Evolutionary conservation across 2,113 vertebrate species (phyloP), one percentile per base, ranked within the genome.

Genomic region (Regulus satrapa): DNA sequence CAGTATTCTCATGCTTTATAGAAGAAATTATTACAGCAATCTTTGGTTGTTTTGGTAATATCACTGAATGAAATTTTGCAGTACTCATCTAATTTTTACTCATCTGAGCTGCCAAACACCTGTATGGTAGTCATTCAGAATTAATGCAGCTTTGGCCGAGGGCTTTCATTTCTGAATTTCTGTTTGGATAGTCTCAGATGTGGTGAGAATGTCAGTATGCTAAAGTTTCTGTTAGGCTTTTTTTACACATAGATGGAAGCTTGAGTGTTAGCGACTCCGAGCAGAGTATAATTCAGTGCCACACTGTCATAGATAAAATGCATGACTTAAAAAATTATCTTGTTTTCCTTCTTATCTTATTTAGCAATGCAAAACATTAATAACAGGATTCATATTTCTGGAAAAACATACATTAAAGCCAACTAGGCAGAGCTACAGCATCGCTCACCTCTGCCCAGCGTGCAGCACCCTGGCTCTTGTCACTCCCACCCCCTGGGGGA

Each of bases 401-500:
- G 10, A 36, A 63, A 72, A 94, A 77, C 8, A 21, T 26, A 16
- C 9, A 12, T 41, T 59, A 40, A 67, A 85, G 17, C 11, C 34
- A 46, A 12, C 2, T 14, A 91, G 25, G 28, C 23, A 78, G 51
- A 83, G 49, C 8, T 43, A 18, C 2, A 54, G 56, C 6, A 2
- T 68, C 72, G 26, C 46, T 61, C 14, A 74, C 52, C 48, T 62
- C 49, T 43, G 36, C 21, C 49, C 14, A 2, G 26, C 45, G 38
- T 0, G 0, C n/a, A 69, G 63, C 0, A 3, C 9, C 41, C 49
- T 79, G 40, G 18, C 16, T 82, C 56, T 32, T 43, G 38, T 32
- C 2, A 2, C 38, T 24, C 34, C 69, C 48, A 17, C 51, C 0
- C 0, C 0, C 10, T 10, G 18, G 41, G 43, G 58, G n/a, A 29